Base-by-base conservation (phyloP, 2,888 invertebrate genomes). In the Branchinecta sandiegonensis region DNA sequence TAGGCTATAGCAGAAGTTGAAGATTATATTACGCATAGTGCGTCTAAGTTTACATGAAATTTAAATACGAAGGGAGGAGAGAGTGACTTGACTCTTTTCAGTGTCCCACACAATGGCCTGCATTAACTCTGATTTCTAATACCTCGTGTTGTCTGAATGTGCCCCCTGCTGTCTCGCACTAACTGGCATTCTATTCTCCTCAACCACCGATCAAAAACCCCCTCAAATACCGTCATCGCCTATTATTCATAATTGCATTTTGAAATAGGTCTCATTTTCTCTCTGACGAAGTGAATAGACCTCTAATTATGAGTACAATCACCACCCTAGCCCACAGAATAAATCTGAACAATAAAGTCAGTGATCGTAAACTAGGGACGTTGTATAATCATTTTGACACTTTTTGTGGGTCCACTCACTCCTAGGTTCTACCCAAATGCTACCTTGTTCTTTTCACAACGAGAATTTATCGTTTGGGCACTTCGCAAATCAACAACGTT, bases 341-440 rank as follows among this genome's bases (percentile, higher is more conserved):
- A 56, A 56, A 56, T 56, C 56, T 56, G 56, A 56, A 56, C 56
- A 56, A 56, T 56, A 56, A 56, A 56, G 56, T 8, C 56, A n/a
- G 17, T 10, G 17, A 8, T 14, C 17, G 17, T 56, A 56, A 56
- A 56, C 56, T 17, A 56, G 17, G 56, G 17, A 17, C n/a, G 56
- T 8, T 56, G 17, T 56, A 56, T 56, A 56, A 17, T 17, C 56
- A 56, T 56, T 56, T 56, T 56, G 56, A 56, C 56, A 56, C 56
- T 56, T 56, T 56, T 56, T 56, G 56, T 56, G 56, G 56, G 14
- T 56, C 17, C 14, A 56, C 17, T 17, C n/a, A 17, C 56, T 56
- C 17, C 56, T 17, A 8, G 17, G 56, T 14, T 56, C 17, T 56
- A n/a, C 17, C 17, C 56, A 14, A 56, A 8, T 17, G 17, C 17